Conservation (phyloP, 2,888 invertebrate species). For the Dasypogon diadema region DNA sequence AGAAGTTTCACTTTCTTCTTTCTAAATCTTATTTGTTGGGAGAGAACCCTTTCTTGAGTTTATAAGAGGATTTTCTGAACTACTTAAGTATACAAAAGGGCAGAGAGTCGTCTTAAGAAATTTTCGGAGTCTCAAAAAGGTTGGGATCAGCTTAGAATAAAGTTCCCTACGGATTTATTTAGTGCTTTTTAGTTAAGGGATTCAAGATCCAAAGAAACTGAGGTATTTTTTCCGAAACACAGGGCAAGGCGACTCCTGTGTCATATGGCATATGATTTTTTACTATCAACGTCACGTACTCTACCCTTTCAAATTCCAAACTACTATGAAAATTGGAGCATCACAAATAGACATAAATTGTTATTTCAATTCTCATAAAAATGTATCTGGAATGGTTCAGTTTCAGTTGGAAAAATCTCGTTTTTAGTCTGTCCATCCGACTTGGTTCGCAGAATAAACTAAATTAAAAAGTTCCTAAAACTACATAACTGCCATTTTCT, state of each 20-base stretch:
- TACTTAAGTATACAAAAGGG: slow-evolving; percentile 24
- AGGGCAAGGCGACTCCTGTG: too few relatives aligned
- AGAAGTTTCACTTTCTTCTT: slow-evolving; percentile 46
- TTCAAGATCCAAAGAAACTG: too few relatives aligned
- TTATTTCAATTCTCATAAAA: too few relatives aligned
- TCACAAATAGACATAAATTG: too few relatives aligned
- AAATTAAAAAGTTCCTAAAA: slow-evolving; percentile 4
- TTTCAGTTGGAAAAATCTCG: too few relatives aligned
- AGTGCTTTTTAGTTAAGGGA: neutral
- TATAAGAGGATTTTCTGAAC: slow-evolving; percentile 34
- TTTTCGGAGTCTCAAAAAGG: slow-evolving; percentile 13
- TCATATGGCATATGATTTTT: too few relatives aligned
- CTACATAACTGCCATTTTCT: slow-evolving; percentile 13
- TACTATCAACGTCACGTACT: too few relatives aligned
- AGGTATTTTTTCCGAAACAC: too few relatives aligned
- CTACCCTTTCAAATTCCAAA: too few relatives aligned
- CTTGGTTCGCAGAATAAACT: neutral
- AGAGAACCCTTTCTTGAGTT: slow-evolving; percentile 27
- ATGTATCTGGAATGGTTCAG: too few relatives aligned
- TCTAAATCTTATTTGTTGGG: slow-evolving; percentile 40
- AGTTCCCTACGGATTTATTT: slow-evolving; percentile 11
- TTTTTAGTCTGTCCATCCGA: too few relatives aligned
- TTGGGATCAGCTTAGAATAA: slow-evolving; percentile 3
- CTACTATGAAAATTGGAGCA: too few relatives aligned
- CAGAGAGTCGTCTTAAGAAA: slow-evolving; percentile 9